Evolutionary conservation across 2,797 vertebrate genomes (phyloP).

Genomic region (Hapalemur alaotrensis): DNA sequence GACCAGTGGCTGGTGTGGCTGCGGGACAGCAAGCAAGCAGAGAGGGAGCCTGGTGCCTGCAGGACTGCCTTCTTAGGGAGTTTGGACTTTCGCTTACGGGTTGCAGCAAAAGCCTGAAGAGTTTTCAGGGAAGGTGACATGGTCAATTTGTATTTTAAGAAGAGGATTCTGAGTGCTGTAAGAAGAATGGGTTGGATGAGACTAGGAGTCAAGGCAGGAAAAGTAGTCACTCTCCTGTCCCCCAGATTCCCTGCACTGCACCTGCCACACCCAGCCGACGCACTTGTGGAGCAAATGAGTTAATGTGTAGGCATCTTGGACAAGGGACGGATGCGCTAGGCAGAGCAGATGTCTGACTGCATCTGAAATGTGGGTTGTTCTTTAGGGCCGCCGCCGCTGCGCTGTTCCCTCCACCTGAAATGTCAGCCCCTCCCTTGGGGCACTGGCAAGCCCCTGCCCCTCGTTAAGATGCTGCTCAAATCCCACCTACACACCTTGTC

Average conservation of each 20-base stretch:
- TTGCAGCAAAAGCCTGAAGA: neutral
- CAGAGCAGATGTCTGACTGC: neutral
- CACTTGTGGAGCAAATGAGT: neutral
- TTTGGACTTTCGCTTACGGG: neutral
- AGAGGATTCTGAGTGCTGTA: neutral
- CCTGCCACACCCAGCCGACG: neutral
- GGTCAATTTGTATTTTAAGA: neutral
- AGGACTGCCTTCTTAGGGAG: fast-evolving
- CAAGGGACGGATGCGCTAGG: neutral
- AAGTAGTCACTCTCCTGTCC: neutral
- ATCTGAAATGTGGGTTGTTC: neutral
- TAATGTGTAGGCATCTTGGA: too few relatives aligned
- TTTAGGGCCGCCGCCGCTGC: fast-evolving
- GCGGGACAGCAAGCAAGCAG: fast-evolving
- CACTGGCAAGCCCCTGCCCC: neutral
- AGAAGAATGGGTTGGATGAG: neutral
- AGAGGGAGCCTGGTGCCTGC: fast-evolving
- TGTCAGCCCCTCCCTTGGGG: neutral
- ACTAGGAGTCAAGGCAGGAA: neutral
- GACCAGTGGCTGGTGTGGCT: fast-evolving
- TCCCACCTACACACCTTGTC: neutral
- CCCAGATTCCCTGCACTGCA: fast-evolving
- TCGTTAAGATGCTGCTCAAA: neutral
- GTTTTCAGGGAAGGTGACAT: neutral
- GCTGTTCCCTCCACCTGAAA: neutral